Conservation (phyloP, 2,113 vertebrate species). For the Amphilophus citrinellus region DNA sequence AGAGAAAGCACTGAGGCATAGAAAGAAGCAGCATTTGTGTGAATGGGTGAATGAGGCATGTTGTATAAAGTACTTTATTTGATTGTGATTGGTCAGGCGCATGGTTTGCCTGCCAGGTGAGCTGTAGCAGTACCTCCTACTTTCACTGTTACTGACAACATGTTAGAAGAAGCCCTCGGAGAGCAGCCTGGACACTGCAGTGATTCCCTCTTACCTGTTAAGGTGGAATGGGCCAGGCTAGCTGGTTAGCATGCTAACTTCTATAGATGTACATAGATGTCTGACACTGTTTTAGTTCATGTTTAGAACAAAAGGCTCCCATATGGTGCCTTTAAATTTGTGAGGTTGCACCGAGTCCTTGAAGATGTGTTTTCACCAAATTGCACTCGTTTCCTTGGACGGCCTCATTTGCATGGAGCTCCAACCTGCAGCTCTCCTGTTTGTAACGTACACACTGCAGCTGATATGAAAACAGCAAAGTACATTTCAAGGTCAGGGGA, state of each 20-base stretch:
- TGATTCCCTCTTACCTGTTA: not conserved
- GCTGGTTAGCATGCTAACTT: not conserved
- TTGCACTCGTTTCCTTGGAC: constrained; percentile 8
- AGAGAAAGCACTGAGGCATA: too few species aligned
- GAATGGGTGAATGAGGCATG: too few species aligned
- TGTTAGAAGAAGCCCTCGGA: not conserved
- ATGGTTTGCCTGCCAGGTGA: not conserved
- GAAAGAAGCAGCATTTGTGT: too few species aligned
- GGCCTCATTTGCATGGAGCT: constrained; percentile 34
- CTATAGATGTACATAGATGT: not conserved
- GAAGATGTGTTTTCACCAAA: constrained; percentile 2
- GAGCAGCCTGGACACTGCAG: too few species aligned
- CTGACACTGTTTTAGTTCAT: not conserved
- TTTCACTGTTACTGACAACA: not conserved
- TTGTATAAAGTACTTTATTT: too few species aligned
- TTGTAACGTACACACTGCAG: not conserved
- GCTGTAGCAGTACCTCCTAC: not conserved
- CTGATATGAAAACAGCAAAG: constrained; percentile 32
- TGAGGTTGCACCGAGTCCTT: not conserved
- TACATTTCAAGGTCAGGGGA: constrained; percentile 53
- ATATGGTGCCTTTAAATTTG: not conserved
- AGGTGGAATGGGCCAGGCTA: not conserved
- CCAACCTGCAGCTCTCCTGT: constrained; percentile 14
- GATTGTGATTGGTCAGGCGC: not conserved
- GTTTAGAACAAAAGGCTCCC: too few species aligned